Base-by-base conservation (phyloP, 2,888 invertebrate species). In the Himalopsyche kuldschensis region DNA sequence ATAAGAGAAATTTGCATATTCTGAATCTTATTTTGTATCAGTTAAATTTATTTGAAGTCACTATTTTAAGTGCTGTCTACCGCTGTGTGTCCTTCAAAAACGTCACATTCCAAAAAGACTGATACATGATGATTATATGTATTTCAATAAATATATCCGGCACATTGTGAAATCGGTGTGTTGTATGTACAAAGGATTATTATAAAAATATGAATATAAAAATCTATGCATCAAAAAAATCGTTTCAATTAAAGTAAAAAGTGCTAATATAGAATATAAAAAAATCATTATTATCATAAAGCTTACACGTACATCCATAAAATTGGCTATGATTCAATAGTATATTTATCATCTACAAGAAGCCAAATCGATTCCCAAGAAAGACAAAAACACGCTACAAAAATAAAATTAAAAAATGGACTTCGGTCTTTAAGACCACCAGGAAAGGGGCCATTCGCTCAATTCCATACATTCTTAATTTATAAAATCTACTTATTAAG, bases 321-420 rank as follows among this genome's bases (percentile, higher is more conserved):
- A 86, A 83, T 86, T 86, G 85, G 86, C 86, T 85, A 85, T 84
- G 75, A 31, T 79, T 84, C 30, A 82, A 82, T 55, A 79, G 30
- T 79, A 81, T 63, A 80, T 79, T 32, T 55, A 41, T 76, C 46
- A 78, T 80, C 84, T 86, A 85, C 86, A 80, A 78, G 63, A 86
- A 86, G 86, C 86, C 85, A 86, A 86, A 86, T 86, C 86, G 86
- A 86, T 86, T 84, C 81, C 84, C 86, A 85, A 84, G 85, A 83
- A 86, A 86, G 85, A 85, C 84, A 86, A 83, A 84, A 82, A 86
- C 84, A 79, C 48, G 78, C 85, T 85, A 85, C 85, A 46, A 32
- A 78, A 82, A 80, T 55, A 83, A 82, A 69, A n/a, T n/a, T n/a
- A n/a, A 85, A 80, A 47, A 83, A 83, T 46, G 75, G 79, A 48